A percentile compares a stretch with the other conserved stretches of the same genome.
phyloP scores from a whole-genome alignment of 2,888 invertebrate species.

The Drosophila falleni region DNA sequence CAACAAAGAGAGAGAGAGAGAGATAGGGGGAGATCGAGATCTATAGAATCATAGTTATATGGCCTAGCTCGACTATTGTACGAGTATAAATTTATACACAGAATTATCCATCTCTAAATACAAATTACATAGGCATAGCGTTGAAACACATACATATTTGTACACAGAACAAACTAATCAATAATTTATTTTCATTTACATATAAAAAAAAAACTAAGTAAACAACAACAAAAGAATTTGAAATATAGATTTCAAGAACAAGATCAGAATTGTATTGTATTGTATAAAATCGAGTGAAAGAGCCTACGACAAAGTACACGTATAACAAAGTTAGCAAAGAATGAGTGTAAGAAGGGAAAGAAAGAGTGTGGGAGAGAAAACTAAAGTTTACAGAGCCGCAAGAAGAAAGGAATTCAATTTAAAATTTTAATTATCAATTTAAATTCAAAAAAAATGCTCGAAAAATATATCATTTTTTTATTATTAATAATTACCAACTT shows the following conservation, averaged over 20 bases:
- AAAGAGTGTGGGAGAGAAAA: neutral
- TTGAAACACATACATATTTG: conserved; percentile 38
- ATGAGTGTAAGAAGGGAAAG: neutral
- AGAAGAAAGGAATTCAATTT: neutral
- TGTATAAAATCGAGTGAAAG: neutral
- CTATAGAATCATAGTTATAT: conserved; percentile 13
- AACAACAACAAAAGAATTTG: conserved; percentile 36
- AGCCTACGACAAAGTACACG: neutral
- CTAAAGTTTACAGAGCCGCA: neutral
- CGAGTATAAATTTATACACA: conserved; percentile 33
- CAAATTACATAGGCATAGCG: conserved; percentile 22
- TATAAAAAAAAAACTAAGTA: conserved; percentile 19
- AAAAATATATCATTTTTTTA: no score
- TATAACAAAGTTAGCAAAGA: neutral
- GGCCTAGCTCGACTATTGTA: conserved; percentile 11
- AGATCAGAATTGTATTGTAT: no score
- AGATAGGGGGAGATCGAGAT: conserved; percentile 10
- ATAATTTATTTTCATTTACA: conserved; percentile 7
- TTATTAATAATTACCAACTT: no score
- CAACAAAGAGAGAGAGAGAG: neutral
- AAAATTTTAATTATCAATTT: no score
- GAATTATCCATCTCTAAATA: conserved; percentile 34
- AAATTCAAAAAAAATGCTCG: no score
- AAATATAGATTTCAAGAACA: conserved; percentile 18
- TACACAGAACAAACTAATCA: conserved; percentile 37